phyloP scores from a whole-genome alignment of 2,113 vertebrate genomes.

The Phoxinus phoxinus region DNA sequence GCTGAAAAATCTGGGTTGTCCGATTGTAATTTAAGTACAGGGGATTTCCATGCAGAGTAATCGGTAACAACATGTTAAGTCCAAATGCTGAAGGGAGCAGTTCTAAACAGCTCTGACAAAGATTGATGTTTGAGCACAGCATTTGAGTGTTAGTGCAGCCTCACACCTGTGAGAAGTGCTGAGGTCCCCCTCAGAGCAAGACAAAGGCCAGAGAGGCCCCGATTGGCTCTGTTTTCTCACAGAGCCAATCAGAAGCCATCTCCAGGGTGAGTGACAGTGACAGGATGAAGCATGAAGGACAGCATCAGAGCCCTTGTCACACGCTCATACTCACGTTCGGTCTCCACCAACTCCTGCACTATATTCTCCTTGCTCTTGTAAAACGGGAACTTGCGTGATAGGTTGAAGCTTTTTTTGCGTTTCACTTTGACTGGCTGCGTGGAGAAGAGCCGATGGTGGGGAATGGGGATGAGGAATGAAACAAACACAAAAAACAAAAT shows the following conservation, averaged over 20 bases:
- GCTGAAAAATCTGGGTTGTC: conserved; percentile 9
- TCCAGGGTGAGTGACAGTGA: conserved; percentile 69
- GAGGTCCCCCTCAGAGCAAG: conserved; percentile 67
- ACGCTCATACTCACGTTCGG: conserved; percentile 96
- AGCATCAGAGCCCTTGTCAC: conserved; percentile 54
- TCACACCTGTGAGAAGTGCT: conserved; percentile 60
- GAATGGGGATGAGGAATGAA: conserved; percentile 71
- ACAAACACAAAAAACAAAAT: conserved; percentile 74
- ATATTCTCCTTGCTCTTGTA: conserved; percentile 99
- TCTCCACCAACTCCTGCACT: conserved; percentile 93
- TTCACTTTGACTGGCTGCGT: conserved; percentile 98
- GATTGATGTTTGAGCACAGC: conserved; percentile 54
- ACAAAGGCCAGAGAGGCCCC: conserved; percentile 65
- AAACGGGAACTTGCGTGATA: conserved; percentile 99
- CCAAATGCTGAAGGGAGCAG: conserved; percentile 16
- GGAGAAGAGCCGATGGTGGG: conserved; percentile 76
- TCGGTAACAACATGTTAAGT: not conserved
- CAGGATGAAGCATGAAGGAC: conserved; percentile 57
- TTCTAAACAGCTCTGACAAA: not conserved
- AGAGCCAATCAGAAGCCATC: conserved; percentile 53
- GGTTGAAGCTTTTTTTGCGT: conserved; percentile 99
- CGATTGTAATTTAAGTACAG: not conserved
- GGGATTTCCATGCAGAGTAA: conserved; percentile 1
- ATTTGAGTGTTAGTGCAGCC: conserved; percentile 66
- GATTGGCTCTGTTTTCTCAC: conserved; percentile 47